A percentile compares a stretch with the other conserved stretches of the same genome.
Evolutionary conservation across 2,888 invertebrate genomes (phyloP).

Genomic region (Tachina grossa): DNA sequence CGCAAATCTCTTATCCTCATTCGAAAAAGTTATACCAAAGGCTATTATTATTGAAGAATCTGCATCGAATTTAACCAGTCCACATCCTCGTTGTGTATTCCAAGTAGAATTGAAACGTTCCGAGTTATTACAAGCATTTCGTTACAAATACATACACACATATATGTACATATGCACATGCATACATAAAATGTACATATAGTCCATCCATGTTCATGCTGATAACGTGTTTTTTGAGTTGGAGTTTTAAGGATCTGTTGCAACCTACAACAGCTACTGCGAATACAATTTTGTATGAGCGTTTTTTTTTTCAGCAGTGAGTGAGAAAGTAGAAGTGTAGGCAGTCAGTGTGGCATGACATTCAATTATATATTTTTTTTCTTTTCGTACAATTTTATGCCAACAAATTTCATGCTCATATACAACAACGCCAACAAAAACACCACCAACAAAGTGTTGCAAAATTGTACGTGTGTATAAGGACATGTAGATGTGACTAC

Average conservation of each 20-base stretch:
- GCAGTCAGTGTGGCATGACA: conserved; percentile 68
- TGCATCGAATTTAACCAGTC: too few relatives aligned
- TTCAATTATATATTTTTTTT: conserved; percentile 66
- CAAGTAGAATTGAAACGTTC: too few relatives aligned
- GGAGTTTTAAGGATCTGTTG: conserved; percentile 13
- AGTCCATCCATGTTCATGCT: too few relatives aligned
- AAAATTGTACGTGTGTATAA: conserved; percentile 47
- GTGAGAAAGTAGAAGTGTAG: conserved; percentile 28
- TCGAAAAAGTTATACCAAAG: too few relatives aligned
- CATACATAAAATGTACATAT: too few relatives aligned
- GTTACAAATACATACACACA: neutral
- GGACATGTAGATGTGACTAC: conserved; percentile 3
- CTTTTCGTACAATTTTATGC: conserved; percentile 56
- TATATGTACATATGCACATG: too few relatives aligned
- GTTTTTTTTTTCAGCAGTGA: conserved; percentile 13
- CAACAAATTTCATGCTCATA: conserved; percentile 59
- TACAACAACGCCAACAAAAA: conserved; percentile 20
- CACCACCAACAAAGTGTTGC: conserved; percentile 32
- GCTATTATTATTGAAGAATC: too few relatives aligned
- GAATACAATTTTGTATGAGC: conserved; percentile 22
- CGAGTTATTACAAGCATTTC: too few relatives aligned
- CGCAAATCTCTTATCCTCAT: too few relatives aligned
- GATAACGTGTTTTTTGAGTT: neutral
- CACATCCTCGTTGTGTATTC: too few relatives aligned
- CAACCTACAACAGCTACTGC: conserved; percentile 24